Evolutionary conservation across 2,113 vertebrate species (phyloP).

Genomic region (Collichthys lucidus): DNA sequence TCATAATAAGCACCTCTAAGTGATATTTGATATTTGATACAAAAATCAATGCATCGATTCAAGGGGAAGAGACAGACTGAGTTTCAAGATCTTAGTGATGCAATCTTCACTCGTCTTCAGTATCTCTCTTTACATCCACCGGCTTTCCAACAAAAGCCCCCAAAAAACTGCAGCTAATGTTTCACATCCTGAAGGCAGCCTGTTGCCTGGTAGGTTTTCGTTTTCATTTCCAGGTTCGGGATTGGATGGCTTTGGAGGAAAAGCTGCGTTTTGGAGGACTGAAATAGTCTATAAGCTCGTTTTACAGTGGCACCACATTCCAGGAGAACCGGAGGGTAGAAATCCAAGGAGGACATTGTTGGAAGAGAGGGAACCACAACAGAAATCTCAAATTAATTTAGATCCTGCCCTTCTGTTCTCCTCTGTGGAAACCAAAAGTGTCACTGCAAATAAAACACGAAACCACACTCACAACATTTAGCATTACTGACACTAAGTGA

Average conservation of each 20-base stretch:
- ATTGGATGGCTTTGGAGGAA: slow-evolving; percentile 44
- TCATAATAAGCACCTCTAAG: background rate
- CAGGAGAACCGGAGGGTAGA: slow-evolving; percentile 52
- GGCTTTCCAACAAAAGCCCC: slow-evolving; percentile 26
- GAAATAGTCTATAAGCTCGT: slow-evolving; percentile 55
- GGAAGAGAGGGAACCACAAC: slow-evolving; percentile 6
- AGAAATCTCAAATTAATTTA: background rate
- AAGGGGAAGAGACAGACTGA: slow-evolving; percentile 35
- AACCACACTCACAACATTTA: background rate
- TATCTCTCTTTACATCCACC: slow-evolving; percentile 39
- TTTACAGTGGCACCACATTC: slow-evolving; percentile 56
- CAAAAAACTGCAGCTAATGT: slow-evolving; percentile 40
- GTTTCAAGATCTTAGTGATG: slow-evolving; percentile 58
- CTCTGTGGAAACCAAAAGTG: background rate
- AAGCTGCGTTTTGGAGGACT: slow-evolving; percentile 38
- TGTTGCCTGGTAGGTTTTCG: slow-evolving; percentile 1
- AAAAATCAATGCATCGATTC: slow-evolving; percentile 48
- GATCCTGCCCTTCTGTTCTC: slow-evolving; percentile 12
- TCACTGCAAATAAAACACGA: background rate
- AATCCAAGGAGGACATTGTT: slow-evolving; percentile 53
- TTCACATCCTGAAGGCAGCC: slow-evolving; percentile 44
- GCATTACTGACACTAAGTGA: background rate
- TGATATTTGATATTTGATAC: background rate
- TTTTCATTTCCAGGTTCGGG: slow-evolving; percentile 53
- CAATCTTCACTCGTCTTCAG: slow-evolving; percentile 22